These are phyloP conservation scores for Noturus placidus DNA, from an alignment of 2,113 vertebrate genomes.

Conservation along the genomic window DNA sequence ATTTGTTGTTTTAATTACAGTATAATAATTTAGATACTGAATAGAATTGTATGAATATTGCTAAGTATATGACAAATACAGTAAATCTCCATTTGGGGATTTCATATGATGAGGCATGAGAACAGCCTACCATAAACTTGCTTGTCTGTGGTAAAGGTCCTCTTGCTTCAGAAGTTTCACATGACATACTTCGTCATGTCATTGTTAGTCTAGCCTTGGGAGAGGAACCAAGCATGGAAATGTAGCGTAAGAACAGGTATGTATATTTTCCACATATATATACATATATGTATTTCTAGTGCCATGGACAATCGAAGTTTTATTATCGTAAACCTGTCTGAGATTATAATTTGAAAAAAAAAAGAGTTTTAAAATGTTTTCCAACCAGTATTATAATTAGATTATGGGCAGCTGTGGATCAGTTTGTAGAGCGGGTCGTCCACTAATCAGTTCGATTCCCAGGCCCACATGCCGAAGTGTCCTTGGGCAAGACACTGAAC, in stretches of 20 bases:
- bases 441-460: too few species aligned
- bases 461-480: too few species aligned
- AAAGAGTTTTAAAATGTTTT: neutral
- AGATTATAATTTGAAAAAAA: neutral
- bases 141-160: neutral
- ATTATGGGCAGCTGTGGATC: neutral
- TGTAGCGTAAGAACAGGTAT: neutral
- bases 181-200: neutral
- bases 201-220: neutral
- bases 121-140: neutral
- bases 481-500: too few species aligned
- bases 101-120: neutral
- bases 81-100: neutral
- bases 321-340: neutral
- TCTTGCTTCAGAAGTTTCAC: neutral
- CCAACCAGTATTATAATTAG: neutral
- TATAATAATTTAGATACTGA: neutral
- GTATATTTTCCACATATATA: neutral
- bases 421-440: too few species aligned
- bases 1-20: neutral
- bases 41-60: too few species aligned
- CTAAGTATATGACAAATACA: too few species aligned
- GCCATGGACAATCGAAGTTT: neutral
- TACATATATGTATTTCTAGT: neutral
- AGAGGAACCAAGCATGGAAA: neutral